Conservation (phyloP, 2,113 vertebrate genomes). For the Rhabdomys dilectus region DNA sequence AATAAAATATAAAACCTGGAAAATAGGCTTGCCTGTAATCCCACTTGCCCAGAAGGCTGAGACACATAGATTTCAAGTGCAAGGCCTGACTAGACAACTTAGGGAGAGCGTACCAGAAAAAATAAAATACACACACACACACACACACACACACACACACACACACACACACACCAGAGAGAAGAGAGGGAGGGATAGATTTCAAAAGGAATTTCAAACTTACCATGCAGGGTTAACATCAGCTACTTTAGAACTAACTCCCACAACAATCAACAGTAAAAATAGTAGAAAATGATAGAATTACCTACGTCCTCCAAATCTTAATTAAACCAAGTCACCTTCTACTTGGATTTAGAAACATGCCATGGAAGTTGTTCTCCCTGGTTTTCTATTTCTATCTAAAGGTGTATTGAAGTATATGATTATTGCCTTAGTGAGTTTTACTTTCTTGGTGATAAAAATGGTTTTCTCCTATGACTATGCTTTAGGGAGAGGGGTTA, state of each 20-base stretch:
- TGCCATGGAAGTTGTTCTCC: not conserved
- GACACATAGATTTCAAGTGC: no score
- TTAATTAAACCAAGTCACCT: not conserved
- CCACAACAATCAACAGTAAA: not conserved
- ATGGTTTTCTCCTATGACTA: not conserved
- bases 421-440: not conserved
- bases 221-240: not conserved
- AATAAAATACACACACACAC: not conserved
- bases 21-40: not conserved
- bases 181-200: not conserved
- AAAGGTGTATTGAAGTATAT: not conserved
- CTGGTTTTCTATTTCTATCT: conserved; percentile 4
- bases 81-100: not conserved
- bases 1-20: not conserved
- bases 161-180: not conserved
- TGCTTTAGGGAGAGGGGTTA: not conserved
- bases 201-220: no score
- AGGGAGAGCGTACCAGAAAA: not conserved
- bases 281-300: conserved; percentile 16
- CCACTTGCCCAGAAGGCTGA: not conserved
- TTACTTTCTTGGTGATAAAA: conserved; percentile 33
- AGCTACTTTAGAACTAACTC: not conserved
- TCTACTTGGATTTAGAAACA: not conserved
- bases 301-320: not conserved
- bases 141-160: not conserved